Conservation (phyloP, 1,140 invertebrate genomes). For the Brachionus angularis region DNA sequence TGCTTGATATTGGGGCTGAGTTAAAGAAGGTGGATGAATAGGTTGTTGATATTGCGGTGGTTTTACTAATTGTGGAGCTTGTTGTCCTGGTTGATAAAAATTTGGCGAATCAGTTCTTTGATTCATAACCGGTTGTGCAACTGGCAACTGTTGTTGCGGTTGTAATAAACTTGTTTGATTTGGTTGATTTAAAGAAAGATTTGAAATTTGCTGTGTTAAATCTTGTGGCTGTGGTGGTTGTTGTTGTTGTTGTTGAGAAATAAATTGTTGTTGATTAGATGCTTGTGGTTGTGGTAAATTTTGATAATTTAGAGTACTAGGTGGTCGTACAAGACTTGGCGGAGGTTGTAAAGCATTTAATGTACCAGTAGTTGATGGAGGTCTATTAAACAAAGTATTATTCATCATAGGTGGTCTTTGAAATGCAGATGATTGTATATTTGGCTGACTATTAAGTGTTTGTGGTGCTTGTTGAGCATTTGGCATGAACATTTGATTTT, state of each 20-base stretch:
- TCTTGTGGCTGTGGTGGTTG: neutral
- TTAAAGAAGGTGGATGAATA: neutral
- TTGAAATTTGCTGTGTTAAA: neutral
- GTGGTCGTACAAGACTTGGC: neutral
- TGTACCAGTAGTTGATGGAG: neutral
- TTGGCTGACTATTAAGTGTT: neutral
- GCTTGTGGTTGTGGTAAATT: no score
- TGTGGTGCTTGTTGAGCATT: no score
- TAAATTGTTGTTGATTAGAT: no score
- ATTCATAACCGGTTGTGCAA: neutral
- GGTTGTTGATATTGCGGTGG: neutral
- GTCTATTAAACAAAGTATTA: neutral
- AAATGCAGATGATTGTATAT: neutral
- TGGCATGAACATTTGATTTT: neutral
- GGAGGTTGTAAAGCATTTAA: neutral
- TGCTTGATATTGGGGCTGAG: neutral
- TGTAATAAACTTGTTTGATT: neutral
- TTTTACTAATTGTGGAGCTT: neutral
- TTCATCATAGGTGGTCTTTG: neutral
- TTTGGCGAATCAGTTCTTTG: neutral
- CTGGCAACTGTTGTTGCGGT: neutral
- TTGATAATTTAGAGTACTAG: no score
- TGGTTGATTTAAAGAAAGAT: conserved; percentile 9
- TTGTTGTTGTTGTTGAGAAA: conserved; percentile 1
- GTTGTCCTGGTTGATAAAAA: neutral